phyloP scores from a whole-genome alignment of 2,797 vertebrate species.

The Sarcophilus harrisii region DNA sequence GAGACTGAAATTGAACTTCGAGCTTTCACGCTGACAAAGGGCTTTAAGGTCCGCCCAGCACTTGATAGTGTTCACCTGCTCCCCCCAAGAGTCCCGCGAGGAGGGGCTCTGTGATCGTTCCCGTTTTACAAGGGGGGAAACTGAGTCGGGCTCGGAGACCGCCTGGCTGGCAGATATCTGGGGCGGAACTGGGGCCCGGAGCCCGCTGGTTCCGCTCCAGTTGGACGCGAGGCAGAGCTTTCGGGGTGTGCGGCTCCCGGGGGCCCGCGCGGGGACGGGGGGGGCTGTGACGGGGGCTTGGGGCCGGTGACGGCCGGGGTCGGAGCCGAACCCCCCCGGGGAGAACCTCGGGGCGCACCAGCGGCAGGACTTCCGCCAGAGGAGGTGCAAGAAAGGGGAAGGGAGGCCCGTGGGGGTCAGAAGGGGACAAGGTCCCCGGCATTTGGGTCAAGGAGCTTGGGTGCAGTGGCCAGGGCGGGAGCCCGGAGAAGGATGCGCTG shows the following conservation, averaged over 20 bases:
- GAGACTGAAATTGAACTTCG: neutral
- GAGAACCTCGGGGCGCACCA: neutral
- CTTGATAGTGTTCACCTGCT: neutral
- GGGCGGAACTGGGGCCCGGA: neutral
- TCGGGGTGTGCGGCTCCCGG: slow-evolving; percentile 9
- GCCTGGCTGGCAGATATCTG: neutral
- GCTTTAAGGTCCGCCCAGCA: neutral
- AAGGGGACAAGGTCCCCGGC: neutral
- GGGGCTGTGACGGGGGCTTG: neutral
- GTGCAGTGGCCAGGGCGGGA: neutral
- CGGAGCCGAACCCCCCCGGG: no score
- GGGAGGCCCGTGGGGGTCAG: neutral
- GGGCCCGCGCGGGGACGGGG: no score
- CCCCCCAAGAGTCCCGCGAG: neutral
- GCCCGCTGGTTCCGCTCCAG: slow-evolving; percentile 17
- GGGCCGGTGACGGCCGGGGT: neutral
- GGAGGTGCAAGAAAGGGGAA: neutral
- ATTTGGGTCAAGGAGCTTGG: neutral
- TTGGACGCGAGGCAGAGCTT: neutral
- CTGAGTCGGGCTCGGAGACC: neutral
- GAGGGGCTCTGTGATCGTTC: neutral
- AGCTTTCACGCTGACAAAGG: neutral
- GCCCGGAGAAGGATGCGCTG: neutral
- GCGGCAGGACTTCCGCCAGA: neutral
- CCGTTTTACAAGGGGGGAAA: neutral